phyloP scores from a whole-genome alignment of 2,888 invertebrate genomes.

The Barypeithes pellucidus region DNA sequence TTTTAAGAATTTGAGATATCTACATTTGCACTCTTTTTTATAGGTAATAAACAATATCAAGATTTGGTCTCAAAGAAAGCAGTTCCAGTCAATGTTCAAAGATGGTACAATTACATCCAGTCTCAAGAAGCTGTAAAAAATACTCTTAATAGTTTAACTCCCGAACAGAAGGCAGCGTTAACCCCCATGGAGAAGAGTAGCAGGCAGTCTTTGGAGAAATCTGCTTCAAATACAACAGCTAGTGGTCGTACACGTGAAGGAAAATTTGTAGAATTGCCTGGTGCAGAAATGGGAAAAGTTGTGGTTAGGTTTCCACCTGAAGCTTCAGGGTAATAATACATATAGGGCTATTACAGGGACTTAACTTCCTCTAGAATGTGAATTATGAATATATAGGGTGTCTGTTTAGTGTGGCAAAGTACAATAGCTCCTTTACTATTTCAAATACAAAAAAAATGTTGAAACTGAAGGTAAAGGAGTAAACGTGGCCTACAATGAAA shows the following conservation, averaged over 20 bases:
- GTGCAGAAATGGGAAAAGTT: constrained; percentile 98
- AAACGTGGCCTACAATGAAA: too few species aligned
- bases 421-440: too few species aligned
- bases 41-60: constrained; percentile 67
- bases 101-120: constrained; percentile 81
- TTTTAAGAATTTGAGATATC: too few species aligned
- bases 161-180: constrained; percentile 70
- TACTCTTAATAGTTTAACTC: constrained; percentile 74
- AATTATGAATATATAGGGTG: too few species aligned
- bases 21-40: constrained; percentile 32
- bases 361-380: too few species aligned
- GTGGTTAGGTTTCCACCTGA: constrained; percentile 99
- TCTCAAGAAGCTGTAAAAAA: constrained; percentile 76
- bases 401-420: too few species aligned
- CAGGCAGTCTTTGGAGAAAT: constrained; percentile 54
- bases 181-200: constrained; percentile 47
- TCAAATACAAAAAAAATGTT: too few species aligned
- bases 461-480: too few species aligned
- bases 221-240: constrained; percentile 35
- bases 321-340: constrained; percentile 86
- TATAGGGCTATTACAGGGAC: too few species aligned
- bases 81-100: constrained; percentile 74
- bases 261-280: constrained; percentile 96
- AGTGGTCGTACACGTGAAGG: constrained; percentile 82
- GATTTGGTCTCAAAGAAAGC: constrained; percentile 68